Evolutionary conservation across 2,797 vertebrate genomes (phyloP).

Genomic region (Myotis findleyi): DNA sequence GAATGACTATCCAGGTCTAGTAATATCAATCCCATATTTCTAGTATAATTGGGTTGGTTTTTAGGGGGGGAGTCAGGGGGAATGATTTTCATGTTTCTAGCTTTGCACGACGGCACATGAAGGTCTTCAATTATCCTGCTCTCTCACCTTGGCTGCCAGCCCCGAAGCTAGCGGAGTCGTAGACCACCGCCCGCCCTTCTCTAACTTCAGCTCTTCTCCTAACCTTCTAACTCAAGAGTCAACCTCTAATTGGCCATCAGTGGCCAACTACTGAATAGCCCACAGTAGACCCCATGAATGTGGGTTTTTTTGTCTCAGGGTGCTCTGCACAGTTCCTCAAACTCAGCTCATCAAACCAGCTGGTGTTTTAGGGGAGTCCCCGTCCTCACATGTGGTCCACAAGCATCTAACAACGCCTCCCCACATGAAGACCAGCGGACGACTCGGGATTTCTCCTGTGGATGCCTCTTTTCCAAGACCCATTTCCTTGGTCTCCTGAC

Average conservation of each 20-base stretch:
- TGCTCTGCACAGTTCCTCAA: background rate
- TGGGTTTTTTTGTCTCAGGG: background rate
- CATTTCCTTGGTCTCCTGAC: background rate
- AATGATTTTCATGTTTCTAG: background rate
- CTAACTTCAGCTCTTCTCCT: background rate
- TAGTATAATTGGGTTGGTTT: background rate
- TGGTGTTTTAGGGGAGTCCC: background rate
- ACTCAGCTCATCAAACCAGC: background rate
- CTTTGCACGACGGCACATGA: background rate
- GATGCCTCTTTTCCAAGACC: background rate
- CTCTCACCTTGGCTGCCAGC: background rate
- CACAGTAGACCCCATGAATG: background rate
- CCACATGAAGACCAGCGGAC: background rate
- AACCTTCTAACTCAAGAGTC: background rate
- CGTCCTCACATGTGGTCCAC: background rate
- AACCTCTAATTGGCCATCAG: background rate
- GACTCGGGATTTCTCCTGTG: background rate
- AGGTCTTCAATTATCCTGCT: background rate
- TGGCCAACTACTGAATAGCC: background rate
- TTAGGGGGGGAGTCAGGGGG: no score
- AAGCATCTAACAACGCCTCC: background rate
- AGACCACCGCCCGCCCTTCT: background rate
- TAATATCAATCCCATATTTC: no score
- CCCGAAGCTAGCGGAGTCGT: background rate
- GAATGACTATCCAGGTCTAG: no score